Base-by-base conservation (phyloP, 1,140 invertebrate genomes). In the Arctopsyche grandis region DNA sequence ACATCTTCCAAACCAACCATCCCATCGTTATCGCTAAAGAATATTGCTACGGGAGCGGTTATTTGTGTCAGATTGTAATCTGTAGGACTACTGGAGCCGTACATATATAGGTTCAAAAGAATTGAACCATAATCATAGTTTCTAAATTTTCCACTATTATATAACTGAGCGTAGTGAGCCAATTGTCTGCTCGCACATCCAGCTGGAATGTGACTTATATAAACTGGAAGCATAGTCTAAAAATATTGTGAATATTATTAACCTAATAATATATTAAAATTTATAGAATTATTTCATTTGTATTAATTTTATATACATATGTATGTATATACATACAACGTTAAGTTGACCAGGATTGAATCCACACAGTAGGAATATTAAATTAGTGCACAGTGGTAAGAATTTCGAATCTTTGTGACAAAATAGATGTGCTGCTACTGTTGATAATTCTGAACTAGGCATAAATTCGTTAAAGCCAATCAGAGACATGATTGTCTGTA, bases 121-220 rank as follows among this genome's bases (percentile, higher is more conserved):
- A 78, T 60, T 21, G 43, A 69, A 10, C 87, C 87, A 81, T 84
- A 89, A 73, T 89, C 86, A 81, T 85, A 89, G 66, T 84, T 84
- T 69, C 81, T 48, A 24, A 78, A 81, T 29, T 78, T 75, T 12
- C 1, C 75, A 3, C 83, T 75, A 82, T 85, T 84, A 79, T 89
- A 88, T 71, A 91, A 87, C 87, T 96, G 94, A 0, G 89, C 91
- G 82, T 92, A 96, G 84, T 96, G 94, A 9, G 94, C 86, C 5
- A 97, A 84, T 83, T 95, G 95, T 83, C 92, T 91, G 0, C 92
- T 91, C 0, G 96, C 94, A 0, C 94, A 91, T 9, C 96, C 96
- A 0, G 95, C 94, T 1, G 97, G 97, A 5, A 91, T 92, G 84
- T 98, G 94, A 14, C 91, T 91, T 0, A 94, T 85, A 83, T 96